Conservation (phyloP, 2,113 vertebrate genomes). For the Thunnus maccoyii region DNA sequence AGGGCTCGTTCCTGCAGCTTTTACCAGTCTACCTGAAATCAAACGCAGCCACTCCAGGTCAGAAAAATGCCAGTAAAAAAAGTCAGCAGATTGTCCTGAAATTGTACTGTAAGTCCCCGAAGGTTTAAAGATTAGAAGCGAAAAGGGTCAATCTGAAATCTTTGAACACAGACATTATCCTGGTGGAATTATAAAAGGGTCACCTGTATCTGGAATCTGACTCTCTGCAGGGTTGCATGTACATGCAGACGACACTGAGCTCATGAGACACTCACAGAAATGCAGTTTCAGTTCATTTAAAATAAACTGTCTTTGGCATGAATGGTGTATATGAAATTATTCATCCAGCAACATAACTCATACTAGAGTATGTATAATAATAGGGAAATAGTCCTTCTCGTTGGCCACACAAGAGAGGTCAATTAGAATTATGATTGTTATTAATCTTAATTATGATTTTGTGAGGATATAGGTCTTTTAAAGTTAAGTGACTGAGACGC, state of each 20-base stretch:
- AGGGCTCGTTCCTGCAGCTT: conserved; percentile 17
- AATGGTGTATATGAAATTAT: too few species aligned
- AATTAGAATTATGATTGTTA: too few species aligned
- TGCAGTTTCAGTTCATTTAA: too few species aligned
- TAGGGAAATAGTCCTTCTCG: too few species aligned
- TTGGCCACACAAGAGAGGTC: too few species aligned
- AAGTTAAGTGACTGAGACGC: too few species aligned
- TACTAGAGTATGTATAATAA: too few species aligned
- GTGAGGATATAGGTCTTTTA: too few species aligned
- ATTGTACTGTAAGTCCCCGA: not conserved
- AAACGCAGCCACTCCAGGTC: not conserved
- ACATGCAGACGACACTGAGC: not conserved
- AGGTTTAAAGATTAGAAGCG: not conserved
- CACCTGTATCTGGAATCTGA: not conserved
- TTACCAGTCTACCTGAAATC: conserved; percentile 2
- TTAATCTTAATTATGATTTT: too few species aligned
- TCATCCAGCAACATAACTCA: too few species aligned
- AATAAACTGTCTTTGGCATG: too few species aligned
- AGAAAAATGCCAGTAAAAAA: not conserved
- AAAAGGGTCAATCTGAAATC: not conserved
- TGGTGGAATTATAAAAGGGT: conserved; percentile 12
- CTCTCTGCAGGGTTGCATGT: not conserved
- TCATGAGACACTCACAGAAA: not conserved
- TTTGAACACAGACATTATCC: not conserved
- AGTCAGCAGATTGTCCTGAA: not conserved